phyloP scores from a whole-genome alignment of 2,888 invertebrate species.

The Conchocele bisecta region DNA sequence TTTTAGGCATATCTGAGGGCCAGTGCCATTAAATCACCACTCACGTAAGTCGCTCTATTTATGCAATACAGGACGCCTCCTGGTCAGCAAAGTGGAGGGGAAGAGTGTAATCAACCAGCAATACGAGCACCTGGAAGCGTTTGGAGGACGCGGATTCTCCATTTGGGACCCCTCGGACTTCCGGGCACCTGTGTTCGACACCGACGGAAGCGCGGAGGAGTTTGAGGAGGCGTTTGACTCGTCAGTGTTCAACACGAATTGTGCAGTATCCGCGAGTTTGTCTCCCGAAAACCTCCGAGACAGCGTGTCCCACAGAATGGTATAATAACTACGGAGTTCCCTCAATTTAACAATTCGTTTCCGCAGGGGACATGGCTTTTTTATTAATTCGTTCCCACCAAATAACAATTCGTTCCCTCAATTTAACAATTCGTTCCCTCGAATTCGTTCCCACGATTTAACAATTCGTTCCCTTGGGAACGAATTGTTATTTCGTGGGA shows the following conservation, averaged over 20 bases:
- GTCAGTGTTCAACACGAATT: conserved; percentile 62
- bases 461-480: no score
- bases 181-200: conserved; percentile 51
- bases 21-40: no score
- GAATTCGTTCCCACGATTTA: no score
- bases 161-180: conserved; percentile 58
- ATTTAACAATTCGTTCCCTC: no score
- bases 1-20: no score
- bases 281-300: conserved; percentile 62
- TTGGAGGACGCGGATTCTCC: conserved; percentile 68
- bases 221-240: conserved; percentile 48
- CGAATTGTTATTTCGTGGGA: no score
- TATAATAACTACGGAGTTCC: no score
- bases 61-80: conserved; percentile 60
- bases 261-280: conserved; percentile 27
- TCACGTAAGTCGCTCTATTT: no score
- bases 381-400: no score
- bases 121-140: conserved; percentile 43
- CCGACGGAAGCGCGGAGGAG: conserved; percentile 60
- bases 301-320: conserved; percentile 55
- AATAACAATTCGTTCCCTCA: no score
- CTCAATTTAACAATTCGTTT: no score
- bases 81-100: conserved; percentile 54
- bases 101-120: conserved; percentile 36
- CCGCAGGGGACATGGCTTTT: no score